Conservation (phyloP, 2,113 vertebrate species). For the Tichodroma muraria region DNA sequence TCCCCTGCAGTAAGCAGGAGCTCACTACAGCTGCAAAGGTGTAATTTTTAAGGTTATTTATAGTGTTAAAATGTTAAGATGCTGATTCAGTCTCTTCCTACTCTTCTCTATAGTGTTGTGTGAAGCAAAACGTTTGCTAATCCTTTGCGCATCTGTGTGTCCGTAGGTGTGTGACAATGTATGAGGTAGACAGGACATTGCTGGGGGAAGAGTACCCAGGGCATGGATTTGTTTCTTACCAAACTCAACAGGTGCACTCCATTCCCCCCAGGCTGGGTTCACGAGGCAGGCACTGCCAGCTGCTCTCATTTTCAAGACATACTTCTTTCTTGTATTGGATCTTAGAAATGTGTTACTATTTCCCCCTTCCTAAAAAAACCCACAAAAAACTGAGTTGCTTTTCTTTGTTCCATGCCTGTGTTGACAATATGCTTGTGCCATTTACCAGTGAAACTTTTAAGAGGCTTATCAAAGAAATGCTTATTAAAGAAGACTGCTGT, state of each 20-base stretch:
- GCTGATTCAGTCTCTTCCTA: background rate
- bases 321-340: background rate
- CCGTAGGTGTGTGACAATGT: rapidly evolving
- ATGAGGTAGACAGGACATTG: rapidly evolving
- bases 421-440: background rate
- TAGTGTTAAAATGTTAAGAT: background rate
- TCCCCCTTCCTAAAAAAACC: background rate
- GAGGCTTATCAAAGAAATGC: background rate
- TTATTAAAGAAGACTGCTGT: background rate
- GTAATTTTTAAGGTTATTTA: background rate
- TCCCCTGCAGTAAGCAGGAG: background rate
- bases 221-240: background rate
- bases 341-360: background rate
- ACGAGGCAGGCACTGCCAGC: background rate
- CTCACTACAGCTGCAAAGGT: background rate
- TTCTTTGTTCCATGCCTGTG: background rate
- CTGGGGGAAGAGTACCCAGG: background rate
- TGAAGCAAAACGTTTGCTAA: background rate
- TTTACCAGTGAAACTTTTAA: background rate
- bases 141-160: background rate
- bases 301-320: slow-evolving; percentile 18
- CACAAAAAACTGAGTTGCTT: background rate
- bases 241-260: slow-evolving; percentile 26
- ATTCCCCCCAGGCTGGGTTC: slow-evolving; percentile 20
- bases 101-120: background rate